These are phyloP conservation scores for Aurelia sp. DNA, from an alignment of 30 jellyfish, hydroid and myxozoan species.

Conservation along the genomic window DNA sequence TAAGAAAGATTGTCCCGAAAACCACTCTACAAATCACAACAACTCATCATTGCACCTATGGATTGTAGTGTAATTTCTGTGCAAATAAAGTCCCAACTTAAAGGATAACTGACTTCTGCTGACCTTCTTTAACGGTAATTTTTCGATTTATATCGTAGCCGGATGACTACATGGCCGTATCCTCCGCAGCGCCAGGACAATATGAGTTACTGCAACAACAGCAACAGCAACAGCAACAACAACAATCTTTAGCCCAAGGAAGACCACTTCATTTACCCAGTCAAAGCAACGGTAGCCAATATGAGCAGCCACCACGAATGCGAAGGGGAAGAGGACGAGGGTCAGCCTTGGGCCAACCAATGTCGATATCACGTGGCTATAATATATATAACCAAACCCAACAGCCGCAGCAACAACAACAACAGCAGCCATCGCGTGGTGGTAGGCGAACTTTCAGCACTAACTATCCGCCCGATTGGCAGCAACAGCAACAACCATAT, in stretches of 20 bases:
- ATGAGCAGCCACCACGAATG: slow-evolving; percentile 79
- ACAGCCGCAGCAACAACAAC: slow-evolving; percentile 39
- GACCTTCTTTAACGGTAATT: no score
- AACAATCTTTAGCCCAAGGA: slow-evolving; percentile 21
- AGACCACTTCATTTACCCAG: slow-evolving; percentile 22
- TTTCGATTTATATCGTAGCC: background rate
- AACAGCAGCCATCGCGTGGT: slow-evolving; percentile 40
- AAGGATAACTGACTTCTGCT: no score
- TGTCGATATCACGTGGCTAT: slow-evolving; percentile 40
- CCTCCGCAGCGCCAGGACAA: slow-evolving; percentile 40
- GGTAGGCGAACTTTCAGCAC: slow-evolving; percentile 25
- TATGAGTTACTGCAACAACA: slow-evolving; percentile 7
- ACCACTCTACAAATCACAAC: no score
- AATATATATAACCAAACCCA: slow-evolving; percentile 26
- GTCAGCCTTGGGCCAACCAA: slow-evolving; percentile 17
- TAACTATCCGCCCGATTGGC: slow-evolving; percentile 12
- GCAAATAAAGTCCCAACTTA: no score
- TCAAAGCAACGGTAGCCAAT: slow-evolving; percentile 53
- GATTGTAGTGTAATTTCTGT: no score
- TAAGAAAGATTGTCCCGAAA: no score
- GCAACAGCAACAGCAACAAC: background rate
- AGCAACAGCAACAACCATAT: slow-evolving; percentile 31
- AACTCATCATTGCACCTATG: no score
- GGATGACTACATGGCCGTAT: slow-evolving; percentile 44
- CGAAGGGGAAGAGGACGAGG: slow-evolving; percentile 78